phyloP scores from a whole-genome alignment of 2,113 vertebrate genomes.

The Phylloscopus whistleri region DNA sequence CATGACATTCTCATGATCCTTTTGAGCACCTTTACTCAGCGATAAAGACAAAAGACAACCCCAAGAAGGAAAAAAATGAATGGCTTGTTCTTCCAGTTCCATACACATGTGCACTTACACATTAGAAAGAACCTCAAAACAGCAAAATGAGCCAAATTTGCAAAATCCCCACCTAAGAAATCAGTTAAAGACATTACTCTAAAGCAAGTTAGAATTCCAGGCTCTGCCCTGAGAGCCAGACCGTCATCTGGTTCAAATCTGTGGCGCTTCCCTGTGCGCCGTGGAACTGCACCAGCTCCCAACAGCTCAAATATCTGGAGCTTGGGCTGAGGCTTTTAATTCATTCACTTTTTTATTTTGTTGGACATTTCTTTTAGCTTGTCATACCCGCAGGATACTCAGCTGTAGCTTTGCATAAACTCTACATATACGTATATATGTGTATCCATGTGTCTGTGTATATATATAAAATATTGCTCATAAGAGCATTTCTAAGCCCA shows the following conservation, averaged over 20 bases:
- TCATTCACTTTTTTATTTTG: slow-evolving; percentile 15
- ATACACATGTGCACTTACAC: not conserved
- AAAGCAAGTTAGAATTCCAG: slow-evolving; percentile 1
- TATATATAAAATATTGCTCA: not conserved
- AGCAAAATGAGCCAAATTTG: not conserved
- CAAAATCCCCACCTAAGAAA: not conserved
- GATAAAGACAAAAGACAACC: not conserved
- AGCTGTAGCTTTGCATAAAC: not conserved
- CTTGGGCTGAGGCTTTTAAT: not conserved
- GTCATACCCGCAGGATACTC: not conserved
- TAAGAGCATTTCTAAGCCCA: not conserved
- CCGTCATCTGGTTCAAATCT: slow-evolving; percentile 59
- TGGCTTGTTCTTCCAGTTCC: not conserved
- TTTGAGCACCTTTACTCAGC: not conserved
- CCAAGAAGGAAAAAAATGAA: not conserved
- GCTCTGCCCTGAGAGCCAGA: not conserved
- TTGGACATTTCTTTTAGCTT: not conserved
- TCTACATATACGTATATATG: too few species aligned
- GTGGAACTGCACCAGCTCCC: slow-evolving; percentile 13
- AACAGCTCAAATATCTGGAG: not conserved
- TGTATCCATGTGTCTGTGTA: not conserved
- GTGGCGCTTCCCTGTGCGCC: not conserved
- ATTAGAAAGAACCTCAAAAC: not conserved
- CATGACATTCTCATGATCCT: not conserved
- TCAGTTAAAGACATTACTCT: not conserved